Percentiles rank a stretch among this genome's conserved stretches.
phyloP scores from a whole-genome alignment of 2,113 vertebrate genomes.

The Rhinolophus ferrumequinum region DNA sequence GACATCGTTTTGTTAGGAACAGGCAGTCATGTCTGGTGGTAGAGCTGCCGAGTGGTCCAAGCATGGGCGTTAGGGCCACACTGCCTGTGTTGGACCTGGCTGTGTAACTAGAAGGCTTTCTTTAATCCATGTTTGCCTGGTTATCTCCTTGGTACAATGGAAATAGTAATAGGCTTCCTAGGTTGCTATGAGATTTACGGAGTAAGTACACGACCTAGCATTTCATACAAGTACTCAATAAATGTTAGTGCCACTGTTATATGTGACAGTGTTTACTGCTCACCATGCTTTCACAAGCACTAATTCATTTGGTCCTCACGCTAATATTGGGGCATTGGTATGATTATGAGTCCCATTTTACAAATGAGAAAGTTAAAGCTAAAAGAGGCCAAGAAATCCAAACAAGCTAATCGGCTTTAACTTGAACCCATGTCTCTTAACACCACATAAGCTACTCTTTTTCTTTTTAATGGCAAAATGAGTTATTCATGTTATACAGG shows the following conservation, averaged over 20 bases:
- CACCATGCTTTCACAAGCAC: background rate
- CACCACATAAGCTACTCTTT: background rate
- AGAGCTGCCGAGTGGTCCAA: background rate
- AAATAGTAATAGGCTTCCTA: background rate
- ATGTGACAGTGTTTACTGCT: background rate
- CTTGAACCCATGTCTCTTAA: conserved; percentile 7
- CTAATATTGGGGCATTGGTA: background rate
- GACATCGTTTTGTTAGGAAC: background rate
- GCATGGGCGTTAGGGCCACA: background rate
- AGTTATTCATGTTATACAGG: background rate
- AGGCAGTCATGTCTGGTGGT: fast-evolving
- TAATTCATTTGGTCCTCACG: background rate
- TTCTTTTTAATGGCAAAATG: background rate
- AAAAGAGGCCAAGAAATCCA: conserved; percentile 7
- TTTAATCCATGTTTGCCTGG: fast-evolving
- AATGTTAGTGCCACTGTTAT: background rate
- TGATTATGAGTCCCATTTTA: conserved; percentile 5
- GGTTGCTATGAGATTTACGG: background rate
- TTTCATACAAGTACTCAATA: background rate
- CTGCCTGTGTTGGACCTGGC: background rate
- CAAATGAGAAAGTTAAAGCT: conserved; percentile 19
- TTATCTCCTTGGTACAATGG: background rate
- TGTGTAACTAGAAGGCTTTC: background rate
- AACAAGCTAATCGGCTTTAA: conserved; percentile 31
- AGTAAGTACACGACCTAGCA: background rate